These are phyloP conservation scores for Gnathonemus echidnorhynchus DNA, from an alignment of 2,113 vertebrate genomes.

Conservation along the genomic window DNA sequence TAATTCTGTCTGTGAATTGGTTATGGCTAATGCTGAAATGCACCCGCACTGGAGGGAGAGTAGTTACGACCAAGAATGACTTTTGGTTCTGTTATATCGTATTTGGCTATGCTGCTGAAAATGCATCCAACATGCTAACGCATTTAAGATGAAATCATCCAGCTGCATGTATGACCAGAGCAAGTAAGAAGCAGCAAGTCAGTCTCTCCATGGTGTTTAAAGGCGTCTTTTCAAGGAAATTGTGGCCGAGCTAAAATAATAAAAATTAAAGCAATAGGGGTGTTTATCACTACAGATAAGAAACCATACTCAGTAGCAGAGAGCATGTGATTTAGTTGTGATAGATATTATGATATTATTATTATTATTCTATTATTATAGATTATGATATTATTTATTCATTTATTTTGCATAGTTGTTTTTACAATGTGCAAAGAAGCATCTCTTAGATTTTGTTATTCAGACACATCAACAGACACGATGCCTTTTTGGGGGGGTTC, in stretches of 20 bases:
- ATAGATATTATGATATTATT: too few species aligned
- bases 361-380: not conserved
- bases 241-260: too few species aligned
- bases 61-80: not conserved
- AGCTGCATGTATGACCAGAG: too few species aligned
- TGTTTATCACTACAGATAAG: too few species aligned
- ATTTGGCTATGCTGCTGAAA: not conserved
- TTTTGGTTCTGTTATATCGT: not conserved
- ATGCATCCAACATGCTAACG: not conserved
- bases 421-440: not conserved
- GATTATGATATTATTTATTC: not conserved
- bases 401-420: not conserved
- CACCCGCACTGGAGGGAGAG: not conserved
- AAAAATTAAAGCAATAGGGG: too few species aligned
- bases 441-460: not conserved
- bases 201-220: not conserved
- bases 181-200: too few species aligned
- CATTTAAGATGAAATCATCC: not conserved
- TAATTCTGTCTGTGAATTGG: not conserved
- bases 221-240: not conserved
- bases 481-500: not conserved
- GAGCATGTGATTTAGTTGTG: not conserved
- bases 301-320: not conserved
- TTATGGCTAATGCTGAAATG: not conserved
- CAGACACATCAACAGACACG: not conserved